Conservation (phyloP, 2,113 vertebrate species). For the Bagarius yarrelli region DNA sequence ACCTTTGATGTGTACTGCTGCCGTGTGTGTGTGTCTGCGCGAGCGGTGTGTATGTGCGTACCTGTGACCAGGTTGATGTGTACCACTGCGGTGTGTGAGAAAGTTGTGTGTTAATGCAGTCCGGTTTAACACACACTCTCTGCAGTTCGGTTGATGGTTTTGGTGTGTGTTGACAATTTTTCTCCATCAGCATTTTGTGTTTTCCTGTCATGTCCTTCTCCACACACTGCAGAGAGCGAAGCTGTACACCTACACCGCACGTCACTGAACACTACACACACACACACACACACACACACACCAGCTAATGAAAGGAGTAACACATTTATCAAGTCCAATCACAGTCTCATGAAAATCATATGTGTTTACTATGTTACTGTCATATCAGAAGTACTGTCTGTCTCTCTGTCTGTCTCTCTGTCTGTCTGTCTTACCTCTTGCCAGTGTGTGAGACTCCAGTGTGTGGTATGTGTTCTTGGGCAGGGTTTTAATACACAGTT, state of each 20-base stretch:
- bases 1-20: too few species aligned
- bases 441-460: conserved; percentile 85
- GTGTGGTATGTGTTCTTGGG: conserved; percentile 75
- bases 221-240: conserved; percentile 76
- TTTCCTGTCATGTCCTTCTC: conserved; percentile 81
- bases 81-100: conserved; percentile 71
- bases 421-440: conserved; percentile 69
- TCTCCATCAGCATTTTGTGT: conserved; percentile 75
- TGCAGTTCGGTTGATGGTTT: conserved; percentile 74
- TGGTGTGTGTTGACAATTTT: conserved; percentile 76
- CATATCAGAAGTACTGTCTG: neutral
- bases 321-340: neutral
- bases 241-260: conserved; percentile 69
- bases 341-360: neutral
- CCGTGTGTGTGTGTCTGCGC: neutral
- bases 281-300: conserved; percentile 22
- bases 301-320: neutral
- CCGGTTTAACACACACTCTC: conserved; percentile 64
- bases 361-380: neutral
- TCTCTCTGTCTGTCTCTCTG: neutral
- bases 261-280: conserved; percentile 78
- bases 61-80: conserved; percentile 83
- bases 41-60: conserved; percentile 46
- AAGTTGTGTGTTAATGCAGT: conserved; percentile 65
- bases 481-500: conserved; percentile 78